phyloP scores from a whole-genome alignment of 2,113 vertebrate species.

The Vulpes ferrilata region DNA sequence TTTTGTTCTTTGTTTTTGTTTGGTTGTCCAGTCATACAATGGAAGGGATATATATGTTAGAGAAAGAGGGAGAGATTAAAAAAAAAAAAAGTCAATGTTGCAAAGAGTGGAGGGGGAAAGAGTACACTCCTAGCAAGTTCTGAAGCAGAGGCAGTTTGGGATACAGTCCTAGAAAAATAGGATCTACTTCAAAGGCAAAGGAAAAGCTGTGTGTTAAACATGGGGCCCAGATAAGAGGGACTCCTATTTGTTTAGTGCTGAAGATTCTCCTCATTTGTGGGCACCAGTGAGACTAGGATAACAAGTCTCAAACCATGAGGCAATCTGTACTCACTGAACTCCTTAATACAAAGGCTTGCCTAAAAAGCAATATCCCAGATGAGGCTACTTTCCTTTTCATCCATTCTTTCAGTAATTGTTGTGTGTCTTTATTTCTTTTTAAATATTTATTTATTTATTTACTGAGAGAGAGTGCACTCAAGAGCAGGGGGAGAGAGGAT shows the following conservation, averaged over 20 bases:
- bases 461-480: too few relatives aligned
- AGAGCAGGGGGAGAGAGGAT: too few relatives aligned
- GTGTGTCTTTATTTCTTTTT: not conserved
- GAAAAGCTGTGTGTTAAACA: not conserved
- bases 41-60: not conserved
- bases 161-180: not conserved
- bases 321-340: not conserved
- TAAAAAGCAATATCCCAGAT: not conserved
- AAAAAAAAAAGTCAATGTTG: not conserved
- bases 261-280: not conserved
- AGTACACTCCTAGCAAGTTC: not conserved
- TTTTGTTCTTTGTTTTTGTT: not conserved
- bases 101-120: not conserved
- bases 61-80: not conserved
- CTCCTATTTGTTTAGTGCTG: not conserved
- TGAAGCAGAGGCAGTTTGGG: not conserved
- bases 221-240: not conserved
- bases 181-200: not conserved
- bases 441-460: too few relatives aligned
- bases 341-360: not conserved
- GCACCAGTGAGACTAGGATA: not conserved
- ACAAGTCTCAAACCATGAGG: not conserved
- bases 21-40: not conserved
- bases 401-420: not conserved
- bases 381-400: not conserved